phyloP scores from a whole-genome alignment of 2,888 invertebrate species.

The Megaustenia siamemsis region DNA sequence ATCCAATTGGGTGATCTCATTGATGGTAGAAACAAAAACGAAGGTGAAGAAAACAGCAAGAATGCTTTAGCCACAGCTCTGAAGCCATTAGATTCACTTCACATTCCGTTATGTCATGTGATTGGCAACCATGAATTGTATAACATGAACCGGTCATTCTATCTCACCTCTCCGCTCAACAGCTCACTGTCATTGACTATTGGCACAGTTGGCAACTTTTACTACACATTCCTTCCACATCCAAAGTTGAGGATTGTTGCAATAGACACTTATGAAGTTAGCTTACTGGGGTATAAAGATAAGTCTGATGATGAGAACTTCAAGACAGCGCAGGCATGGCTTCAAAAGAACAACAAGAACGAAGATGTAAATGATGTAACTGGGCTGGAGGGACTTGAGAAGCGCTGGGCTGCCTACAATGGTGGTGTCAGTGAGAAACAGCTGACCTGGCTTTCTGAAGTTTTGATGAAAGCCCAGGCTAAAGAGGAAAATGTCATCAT shows the following conservation, averaged over 20 bases:
- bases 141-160: constrained; percentile 75
- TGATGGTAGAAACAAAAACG: constrained; percentile 75
- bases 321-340: constrained; percentile 64
- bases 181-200: constrained; percentile 57
- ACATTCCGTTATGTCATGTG: constrained; percentile 72
- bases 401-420: constrained; percentile 77
- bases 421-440: constrained; percentile 78
- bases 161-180: constrained; percentile 65
- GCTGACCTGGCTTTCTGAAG: constrained; percentile 75
- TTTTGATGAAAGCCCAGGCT: constrained; percentile 70
- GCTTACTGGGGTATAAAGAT: constrained; percentile 72
- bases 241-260: constrained; percentile 72
- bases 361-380: constrained; percentile 71
- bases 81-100: constrained; percentile 64
- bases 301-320: constrained; percentile 62
- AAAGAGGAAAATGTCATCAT: constrained; percentile 77
- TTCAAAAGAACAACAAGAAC: constrained; percentile 73
- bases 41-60: constrained; percentile 62
- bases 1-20: constrained; percentile 80
- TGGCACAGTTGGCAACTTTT: constrained; percentile 58
- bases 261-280: constrained; percentile 79
- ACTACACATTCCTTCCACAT: constrained; percentile 74
- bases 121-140: constrained; percentile 81
- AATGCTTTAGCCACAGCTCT: constrained; percentile 70
- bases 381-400: constrained; percentile 68